Percentiles rank a stretch among this genome's conserved stretches.
phyloP scores from a whole-genome alignment of 2,797 vertebrate genomes.

The Chaetodon trifasciatus region DNA sequence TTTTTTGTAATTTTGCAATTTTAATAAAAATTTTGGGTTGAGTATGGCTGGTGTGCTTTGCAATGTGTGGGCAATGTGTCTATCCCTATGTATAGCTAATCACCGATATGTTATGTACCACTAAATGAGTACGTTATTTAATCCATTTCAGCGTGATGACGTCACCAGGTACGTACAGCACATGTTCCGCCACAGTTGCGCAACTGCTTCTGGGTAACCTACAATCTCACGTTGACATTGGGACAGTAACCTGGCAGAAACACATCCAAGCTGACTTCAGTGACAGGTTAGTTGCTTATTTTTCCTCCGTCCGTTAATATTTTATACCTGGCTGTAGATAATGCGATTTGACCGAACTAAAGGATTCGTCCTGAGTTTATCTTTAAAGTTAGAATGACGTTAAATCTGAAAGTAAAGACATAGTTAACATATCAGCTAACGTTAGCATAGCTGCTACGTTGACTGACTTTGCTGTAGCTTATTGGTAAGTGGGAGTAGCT shows the following conservation, averaged over 20 bases:
- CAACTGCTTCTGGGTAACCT: background rate
- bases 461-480: background rate
- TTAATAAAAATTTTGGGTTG: no score
- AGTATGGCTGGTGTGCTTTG: no score
- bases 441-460: slow-evolving; percentile 30
- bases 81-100: background rate
- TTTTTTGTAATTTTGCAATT: no score
- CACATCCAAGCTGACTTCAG: background rate
- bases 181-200: background rate
- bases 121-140: background rate
- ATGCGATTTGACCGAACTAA: no score
- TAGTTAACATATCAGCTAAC: background rate
- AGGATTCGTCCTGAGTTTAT: rapidly evolving
- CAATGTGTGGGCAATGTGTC: no score
- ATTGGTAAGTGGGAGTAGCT: background rate
- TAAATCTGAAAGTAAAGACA: background rate
- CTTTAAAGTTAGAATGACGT: background rate
- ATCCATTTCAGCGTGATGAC: slow-evolving; percentile 18
- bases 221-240: slow-evolving; percentile 64
- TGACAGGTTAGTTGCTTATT: background rate
- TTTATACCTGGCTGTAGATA: rapidly evolving
- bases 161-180: background rate
- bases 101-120: background rate
- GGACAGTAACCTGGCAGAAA: background rate
- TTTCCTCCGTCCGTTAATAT: rapidly evolving